Base-by-base conservation (phyloP, 30 jellyfish, hydroid and myxozoan genomes). In the Sanderia malayensis region DNA sequence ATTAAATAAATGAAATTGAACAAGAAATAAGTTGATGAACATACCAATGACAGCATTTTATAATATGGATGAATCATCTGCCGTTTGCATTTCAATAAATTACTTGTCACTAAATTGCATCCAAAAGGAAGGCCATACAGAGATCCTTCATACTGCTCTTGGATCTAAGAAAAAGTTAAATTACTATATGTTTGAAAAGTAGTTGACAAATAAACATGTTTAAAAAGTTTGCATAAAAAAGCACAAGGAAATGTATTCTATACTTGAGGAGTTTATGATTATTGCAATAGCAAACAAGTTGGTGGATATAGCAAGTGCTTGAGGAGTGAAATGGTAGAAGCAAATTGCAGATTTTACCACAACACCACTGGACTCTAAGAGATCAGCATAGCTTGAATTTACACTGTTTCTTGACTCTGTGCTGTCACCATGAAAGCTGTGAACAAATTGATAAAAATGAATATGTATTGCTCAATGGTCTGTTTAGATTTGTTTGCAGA, bases 311-410 rank as follows among this genome's bases (percentile, higher is more conserved):
- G n/a, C n/a, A n/a, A n/a, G n/a, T n/a, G n/a, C n/a, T n/a, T n/a
- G n/a, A n/a, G n/a, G n/a, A n/a, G n/a, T n/a, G n/a, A n/a, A n/a
- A n/a, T n/a, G n/a, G n/a, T n/a, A n/a, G n/a, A n/a, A n/a, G n/a
- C n/a, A n/a, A n/a, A n/a, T n/a, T n/a, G n/a, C n/a, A n/a, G n/a
- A 58, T 57, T 95, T 53, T 63, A 82, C 97, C 74, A 71, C 89
- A 23, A 82, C 76, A 44, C 81, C 97, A 67, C 95, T 81, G 47
- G 97, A 76, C 64, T 89, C 97, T 58, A 89, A 74, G 2, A 89
- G 81, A 68, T 82, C 97, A 31, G 95, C 86, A 69, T 82, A 89
- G 67, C 97, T 89, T 69, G 97, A 89, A 60, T 83, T 89, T 25
- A 82, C 45, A 71, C 97, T 89, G 4, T 27, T 61, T 59, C 80